phyloP scores from a whole-genome alignment of 2,888 invertebrate genomes.

The Harpagoxenus sublaevis region DNA sequence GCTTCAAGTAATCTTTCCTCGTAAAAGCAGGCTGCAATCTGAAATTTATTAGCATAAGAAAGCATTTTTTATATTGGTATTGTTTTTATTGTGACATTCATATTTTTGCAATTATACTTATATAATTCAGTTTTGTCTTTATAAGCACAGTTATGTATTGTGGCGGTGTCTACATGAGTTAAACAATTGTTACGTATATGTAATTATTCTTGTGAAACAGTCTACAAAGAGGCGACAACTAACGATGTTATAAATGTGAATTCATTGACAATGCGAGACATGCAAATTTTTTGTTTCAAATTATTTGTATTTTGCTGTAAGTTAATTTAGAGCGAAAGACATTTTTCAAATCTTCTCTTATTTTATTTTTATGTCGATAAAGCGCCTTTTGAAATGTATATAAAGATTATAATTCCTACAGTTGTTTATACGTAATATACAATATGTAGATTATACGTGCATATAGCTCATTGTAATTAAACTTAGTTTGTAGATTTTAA shows the following conservation, averaged over 20 bases:
- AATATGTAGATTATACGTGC: no score
- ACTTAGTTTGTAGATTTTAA: not conserved
- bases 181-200: not conserved
- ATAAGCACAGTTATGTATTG: not conserved
- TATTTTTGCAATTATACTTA: not conserved
- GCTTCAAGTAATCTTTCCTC: not conserved
- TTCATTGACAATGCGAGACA: not conserved
- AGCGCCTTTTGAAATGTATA: not conserved
- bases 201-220: not conserved
- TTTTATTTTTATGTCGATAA: not conserved
- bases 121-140: conserved; percentile 5
- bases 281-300: not conserved
- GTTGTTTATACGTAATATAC: not conserved
- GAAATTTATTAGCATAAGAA: not conserved
- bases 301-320: not conserved
- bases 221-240: not conserved
- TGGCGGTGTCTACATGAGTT: not conserved
- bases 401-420: not conserved
- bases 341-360: not conserved
- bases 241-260: not conserved
- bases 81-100: not conserved
- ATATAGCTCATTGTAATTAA: not conserved
- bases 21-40: not conserved
- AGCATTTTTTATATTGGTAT: not conserved
- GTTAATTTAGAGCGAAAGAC: not conserved